phyloP scores from a whole-genome alignment of 2,113 vertebrate species.

The Malurus alboscapulatus region DNA sequence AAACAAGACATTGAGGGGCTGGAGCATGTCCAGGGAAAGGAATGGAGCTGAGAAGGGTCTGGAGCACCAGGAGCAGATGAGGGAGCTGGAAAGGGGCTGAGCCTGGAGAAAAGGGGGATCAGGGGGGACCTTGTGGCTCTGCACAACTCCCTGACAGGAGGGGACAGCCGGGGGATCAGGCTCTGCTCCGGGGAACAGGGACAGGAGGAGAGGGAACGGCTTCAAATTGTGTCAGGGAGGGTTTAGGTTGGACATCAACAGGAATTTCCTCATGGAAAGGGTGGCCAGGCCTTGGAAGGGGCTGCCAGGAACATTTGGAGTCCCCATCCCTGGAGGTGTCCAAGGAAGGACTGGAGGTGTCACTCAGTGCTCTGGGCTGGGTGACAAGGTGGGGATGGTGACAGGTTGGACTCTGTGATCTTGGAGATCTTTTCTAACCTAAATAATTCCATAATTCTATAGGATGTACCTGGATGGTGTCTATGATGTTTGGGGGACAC shows the following conservation, averaged over 20 bases:
- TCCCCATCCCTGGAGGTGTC: background rate
- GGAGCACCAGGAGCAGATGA: background rate
- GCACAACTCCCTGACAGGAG: background rate
- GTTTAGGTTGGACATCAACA: background rate
- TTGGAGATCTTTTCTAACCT: background rate
- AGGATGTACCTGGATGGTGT: background rate
- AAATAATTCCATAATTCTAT: background rate
- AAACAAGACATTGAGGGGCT: accelerated
- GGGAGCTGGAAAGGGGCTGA: background rate
- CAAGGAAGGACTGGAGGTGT: accelerated
- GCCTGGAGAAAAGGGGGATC: background rate
- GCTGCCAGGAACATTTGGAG: background rate
- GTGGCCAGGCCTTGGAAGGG: background rate
- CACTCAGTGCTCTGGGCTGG: background rate
- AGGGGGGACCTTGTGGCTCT: background rate
- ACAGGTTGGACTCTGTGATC: accelerated
- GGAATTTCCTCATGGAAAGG: background rate
- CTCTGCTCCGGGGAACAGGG: background rate
- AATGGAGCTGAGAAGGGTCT: accelerated
- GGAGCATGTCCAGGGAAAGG: accelerated
- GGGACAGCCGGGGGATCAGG: accelerated
- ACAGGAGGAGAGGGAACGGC: accelerated
- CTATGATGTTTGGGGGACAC: accelerated
- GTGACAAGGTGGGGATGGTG: too few relatives aligned
- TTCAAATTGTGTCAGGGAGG: accelerated